Evolutionary conservation across 92 coral and sea anemone species (phyloP).

Genomic region (Palythoa grandis): DNA sequence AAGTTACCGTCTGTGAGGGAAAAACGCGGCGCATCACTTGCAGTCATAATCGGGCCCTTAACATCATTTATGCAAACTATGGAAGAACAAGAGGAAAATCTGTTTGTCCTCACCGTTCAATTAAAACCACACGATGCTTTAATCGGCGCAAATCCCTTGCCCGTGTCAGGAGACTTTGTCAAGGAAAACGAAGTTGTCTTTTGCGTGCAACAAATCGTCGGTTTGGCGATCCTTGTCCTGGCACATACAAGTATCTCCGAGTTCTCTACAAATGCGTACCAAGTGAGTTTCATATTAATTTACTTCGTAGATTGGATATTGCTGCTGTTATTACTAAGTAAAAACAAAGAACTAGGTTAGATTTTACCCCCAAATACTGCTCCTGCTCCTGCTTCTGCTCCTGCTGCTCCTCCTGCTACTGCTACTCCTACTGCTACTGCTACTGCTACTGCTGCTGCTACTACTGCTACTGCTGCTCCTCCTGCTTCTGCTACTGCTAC

Average conservation of each 20-base stretch:
- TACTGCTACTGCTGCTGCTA: no score
- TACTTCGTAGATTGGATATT: no score
- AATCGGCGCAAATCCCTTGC: conserved; percentile 5
- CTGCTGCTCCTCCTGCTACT: no score
- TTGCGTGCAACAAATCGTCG: conserved; percentile 10
- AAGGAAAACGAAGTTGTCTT: background rate
- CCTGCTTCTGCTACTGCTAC: no score
- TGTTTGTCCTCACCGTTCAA: conserved; percentile 24
- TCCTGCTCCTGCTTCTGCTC: no score
- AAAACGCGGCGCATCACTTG: conserved; percentile 2
- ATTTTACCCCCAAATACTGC: no score
- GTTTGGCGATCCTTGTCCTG: conserved; percentile 24
- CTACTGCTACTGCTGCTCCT: no score
- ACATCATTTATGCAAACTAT: conserved; percentile 13
- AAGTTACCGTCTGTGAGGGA: conserved; percentile 15
- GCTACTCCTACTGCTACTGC: no score
- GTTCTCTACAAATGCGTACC: conserved; percentile 29
- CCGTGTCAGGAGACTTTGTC: background rate
- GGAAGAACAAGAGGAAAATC: conserved; percentile 40
- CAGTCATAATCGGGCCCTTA: conserved; percentile 5
- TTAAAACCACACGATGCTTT: conserved; percentile 2
- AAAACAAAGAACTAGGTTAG: background rate
- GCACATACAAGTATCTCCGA: conserved; percentile 22
- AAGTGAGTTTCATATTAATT: background rate
- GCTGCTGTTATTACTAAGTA: background rate